Base-by-base conservation (phyloP, 1,140 invertebrate species). In the Diachasmimorpha longicaudata region DNA sequence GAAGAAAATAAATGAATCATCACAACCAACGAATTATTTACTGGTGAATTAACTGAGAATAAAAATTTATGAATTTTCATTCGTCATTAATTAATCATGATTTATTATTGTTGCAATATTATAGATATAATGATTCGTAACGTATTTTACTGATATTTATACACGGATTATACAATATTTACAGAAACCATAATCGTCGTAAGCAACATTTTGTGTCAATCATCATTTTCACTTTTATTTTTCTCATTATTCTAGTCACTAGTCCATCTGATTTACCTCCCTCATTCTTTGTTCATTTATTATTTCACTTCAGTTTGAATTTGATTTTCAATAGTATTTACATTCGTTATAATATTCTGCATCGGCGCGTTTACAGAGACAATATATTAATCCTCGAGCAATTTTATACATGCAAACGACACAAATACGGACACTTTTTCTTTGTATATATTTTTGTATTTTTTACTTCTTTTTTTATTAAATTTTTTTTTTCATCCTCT, bases 101-200 rank as follows among this genome's bases (percentile, higher is more conserved):
- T 63, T 73, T 37, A 71, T 88, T 88, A 88, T 89, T 87, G 82
- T 87, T 88, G 84, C 86, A 87, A 85, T 88, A 84, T 88, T 86
- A 88, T 88, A 87, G 85, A 83, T 87, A 87, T 89, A 89, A 88
- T 88, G 85, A 87, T 88, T 84, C 85, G 83, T 88, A 89, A 88
- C 85, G 86, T 88, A 86, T 86, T 85, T 86, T 81, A 88, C 80
- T 88, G 80, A 87, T 87, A 81, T 89, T 89, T 89, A 88, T 89
- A 89, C 87, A 89, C 83, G 84, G 85, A 89, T 88, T 89, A 88
- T 89, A 89, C 87, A 89, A 87, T 79, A 79, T 79, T 71, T 78
- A 78, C 74, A 78, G 36, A 70, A 71, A 70, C 70, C 69, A 72
- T 76, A 58, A 78, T 72, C 70, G 55, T 72, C 73, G 44, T 78